Percentiles rank a stretch among this genome's conserved stretches.
phyloP scores from a whole-genome alignment of 2,797 vertebrate species.

The Molossus molossus region DNA sequence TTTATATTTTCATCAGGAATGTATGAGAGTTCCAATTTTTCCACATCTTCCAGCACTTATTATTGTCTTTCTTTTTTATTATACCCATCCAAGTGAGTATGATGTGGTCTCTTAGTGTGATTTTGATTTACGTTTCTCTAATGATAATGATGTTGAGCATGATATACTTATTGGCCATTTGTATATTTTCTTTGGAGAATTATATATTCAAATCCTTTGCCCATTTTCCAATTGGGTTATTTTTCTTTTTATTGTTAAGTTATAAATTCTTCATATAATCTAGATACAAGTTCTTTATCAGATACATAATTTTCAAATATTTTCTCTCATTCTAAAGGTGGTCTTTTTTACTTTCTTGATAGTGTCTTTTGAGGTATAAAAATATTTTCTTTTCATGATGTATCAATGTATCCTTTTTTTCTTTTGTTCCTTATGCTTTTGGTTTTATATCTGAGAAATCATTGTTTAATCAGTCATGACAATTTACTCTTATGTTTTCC shows the following conservation, averaged over 20 bases:
- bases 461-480: background rate
- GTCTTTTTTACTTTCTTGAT: constrained; percentile 1
- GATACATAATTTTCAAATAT: background rate
- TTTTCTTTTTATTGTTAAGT: background rate
- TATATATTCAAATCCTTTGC: background rate
- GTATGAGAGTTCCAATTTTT: background rate
- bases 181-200: background rate
- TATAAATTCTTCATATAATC: background rate
- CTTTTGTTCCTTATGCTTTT: background rate
- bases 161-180: background rate
- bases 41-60: background rate
- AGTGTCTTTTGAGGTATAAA: background rate
- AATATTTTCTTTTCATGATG: background rate
- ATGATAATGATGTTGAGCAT: background rate
- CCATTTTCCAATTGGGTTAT: background rate
- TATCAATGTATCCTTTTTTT: background rate
- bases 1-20: background rate
- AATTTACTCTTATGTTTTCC: background rate
- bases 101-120: background rate
- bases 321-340: background rate
- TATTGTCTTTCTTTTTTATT: background rate
- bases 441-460: background rate
- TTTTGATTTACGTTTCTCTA: background rate
- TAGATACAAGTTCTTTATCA: background rate
- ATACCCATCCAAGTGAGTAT: background rate